Evolutionary conservation across 2,797 vertebrate genomes (phyloP), one percentile per base, ranked within the genome.

Genomic region (Malacoctenus gilli): DNA sequence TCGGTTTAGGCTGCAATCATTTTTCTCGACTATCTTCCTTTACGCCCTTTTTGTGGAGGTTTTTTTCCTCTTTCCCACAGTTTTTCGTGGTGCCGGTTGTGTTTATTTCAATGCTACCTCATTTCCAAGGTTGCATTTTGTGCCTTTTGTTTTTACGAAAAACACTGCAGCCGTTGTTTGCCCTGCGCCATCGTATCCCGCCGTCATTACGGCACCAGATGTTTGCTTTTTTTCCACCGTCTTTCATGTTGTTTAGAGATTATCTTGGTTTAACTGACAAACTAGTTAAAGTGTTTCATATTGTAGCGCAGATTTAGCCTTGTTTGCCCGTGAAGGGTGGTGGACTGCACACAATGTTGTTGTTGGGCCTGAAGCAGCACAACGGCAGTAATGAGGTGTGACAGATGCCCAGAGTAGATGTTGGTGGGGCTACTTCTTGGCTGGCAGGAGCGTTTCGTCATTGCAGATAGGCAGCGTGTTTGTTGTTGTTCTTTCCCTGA

Each of bases 351-450:
- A 62, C 68, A 55, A 34, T 56, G 55, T 44, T 56, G 41, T 75
- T 74, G 62, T 66, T 72, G 55, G 60, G 60, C 63, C 23, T 39
- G 41, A 68, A 64, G 75, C 73, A 77, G 64, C 59, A 82, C 44
- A 86, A 77, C 75, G 57, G 53, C 23, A 67, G 82, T 80, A 83
- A 85, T 89, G 84, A 85, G 68, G 75, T 77, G 70, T 82, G 75
- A 82, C 79, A 72, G 83, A 84, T 83, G 72, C 59, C 52, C 39
- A 57, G 51, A 81, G 77, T 62, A 75, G 78, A 82, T 77, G 31
- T 43, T 62, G 57, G 38, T 75, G 59, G 19, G 60, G 38, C 56
- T 72, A 63, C 56, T 63, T 55, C 72, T 65, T 52, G 37, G 51
- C 59, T 73, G 62, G 28, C 58, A 59, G 58, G 50, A 72, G 32